Evolutionary conservation across 2,797 vertebrate species (phyloP).

Genomic region (Anas bernieri): DNA sequence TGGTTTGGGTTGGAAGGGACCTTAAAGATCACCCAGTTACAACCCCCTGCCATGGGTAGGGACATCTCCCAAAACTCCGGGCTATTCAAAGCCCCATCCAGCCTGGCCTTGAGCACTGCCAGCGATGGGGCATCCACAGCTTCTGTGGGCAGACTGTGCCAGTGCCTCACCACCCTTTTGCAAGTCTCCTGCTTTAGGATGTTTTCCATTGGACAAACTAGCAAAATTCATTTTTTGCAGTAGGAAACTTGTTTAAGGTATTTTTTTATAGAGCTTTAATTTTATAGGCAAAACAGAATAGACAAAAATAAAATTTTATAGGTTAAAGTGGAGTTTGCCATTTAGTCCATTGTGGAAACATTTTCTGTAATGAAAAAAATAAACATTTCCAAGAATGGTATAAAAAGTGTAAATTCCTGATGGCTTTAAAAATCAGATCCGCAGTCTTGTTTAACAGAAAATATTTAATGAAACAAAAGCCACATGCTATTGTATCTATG

Average conservation of each 20-base stretch:
- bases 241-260: background rate
- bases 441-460: background rate
- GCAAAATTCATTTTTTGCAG: background rate
- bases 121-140: background rate
- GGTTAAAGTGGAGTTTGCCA: background rate
- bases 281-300: background rate
- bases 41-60: background rate
- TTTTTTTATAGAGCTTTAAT: background rate
- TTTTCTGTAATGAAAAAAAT: background rate
- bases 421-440: background rate
- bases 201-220: background rate
- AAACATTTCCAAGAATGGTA: background rate
- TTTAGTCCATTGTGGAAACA: background rate
- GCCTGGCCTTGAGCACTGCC: background rate
- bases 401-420: background rate
- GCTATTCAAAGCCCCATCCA: background rate
- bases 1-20: background rate
- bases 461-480: conserved; percentile 5
- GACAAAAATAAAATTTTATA: background rate
- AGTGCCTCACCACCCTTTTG: background rate
- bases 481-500: background rate
- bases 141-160: background rate
- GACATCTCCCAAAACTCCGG: background rate
- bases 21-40: background rate
- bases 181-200: conserved; percentile 31